These are phyloP conservation scores for Glaucopsyche alexis DNA, from an alignment of 2,888 invertebrate genomes.

Conservation along the genomic window DNA sequence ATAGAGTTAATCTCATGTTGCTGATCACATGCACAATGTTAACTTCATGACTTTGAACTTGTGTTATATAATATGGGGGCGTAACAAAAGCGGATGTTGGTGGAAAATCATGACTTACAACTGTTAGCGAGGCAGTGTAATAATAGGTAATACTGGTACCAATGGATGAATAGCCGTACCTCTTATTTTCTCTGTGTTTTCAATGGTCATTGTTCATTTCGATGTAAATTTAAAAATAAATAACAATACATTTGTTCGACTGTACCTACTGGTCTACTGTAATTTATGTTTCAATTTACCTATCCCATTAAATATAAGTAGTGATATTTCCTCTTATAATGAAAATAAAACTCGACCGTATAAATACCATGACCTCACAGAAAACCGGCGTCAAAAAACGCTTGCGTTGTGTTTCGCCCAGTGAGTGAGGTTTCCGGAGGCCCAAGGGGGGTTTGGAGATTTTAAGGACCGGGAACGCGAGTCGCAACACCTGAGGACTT, in stretches of 20 bases:
- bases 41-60: conserved; percentile 74
- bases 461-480: too few relatives aligned
- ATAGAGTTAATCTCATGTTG: conserved; percentile 55
- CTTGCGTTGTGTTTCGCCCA: too few relatives aligned
- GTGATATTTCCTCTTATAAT: background rate
- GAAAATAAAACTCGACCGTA: too few relatives aligned
- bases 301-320: background rate
- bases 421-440: too few relatives aligned
- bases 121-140: conserved; percentile 39
- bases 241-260: background rate
- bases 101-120: conserved; percentile 63
- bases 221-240: background rate
- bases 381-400: too few relatives aligned
- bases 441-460: too few relatives aligned
- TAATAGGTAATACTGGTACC: conserved; percentile 26
- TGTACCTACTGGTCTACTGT: background rate
- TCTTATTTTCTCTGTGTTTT: conserved; percentile 21
- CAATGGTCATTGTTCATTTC: conserved; percentile 17
- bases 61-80: conserved; percentile 74
- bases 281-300: background rate
- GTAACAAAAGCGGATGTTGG: conserved; percentile 56
- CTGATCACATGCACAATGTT: conserved; percentile 52
- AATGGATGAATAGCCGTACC: conserved; percentile 29
- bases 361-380: too few relatives aligned
- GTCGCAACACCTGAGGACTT: too few relatives aligned